Base-by-base conservation (phyloP, 2,113 vertebrate genomes). In the Silurus asotus region DNA sequence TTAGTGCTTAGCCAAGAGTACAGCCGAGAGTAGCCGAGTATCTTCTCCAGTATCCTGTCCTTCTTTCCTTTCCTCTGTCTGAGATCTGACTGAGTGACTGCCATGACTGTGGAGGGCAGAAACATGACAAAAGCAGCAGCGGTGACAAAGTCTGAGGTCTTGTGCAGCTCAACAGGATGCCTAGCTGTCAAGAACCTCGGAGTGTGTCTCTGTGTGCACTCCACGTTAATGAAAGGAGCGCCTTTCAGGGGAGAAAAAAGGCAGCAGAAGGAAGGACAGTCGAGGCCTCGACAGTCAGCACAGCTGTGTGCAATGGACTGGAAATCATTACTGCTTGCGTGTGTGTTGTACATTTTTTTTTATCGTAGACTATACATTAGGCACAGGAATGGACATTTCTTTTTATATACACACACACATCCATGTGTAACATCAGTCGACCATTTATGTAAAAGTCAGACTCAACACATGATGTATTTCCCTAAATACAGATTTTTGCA, bases 141-240 rank as follows among this genome's bases (percentile, higher is more conserved):
- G n/a, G 49, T 70, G 75, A 84, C 58, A 80, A 87, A 86, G 82
- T 64, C n/a, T 84, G 70, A 72, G 55, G 78, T 81, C 86, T 87
- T 61, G 59, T 80, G 59, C 65, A 84, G 78, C 85, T 81, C 82
- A 77, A 77, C 64, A 72, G 62, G 83, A 85, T 28, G 79, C 88
- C 88, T 81, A 69, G 37, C 82, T 87, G 82, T 87, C 88, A 87
- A 78, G 84, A 82, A 83, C 62, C 81, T 23, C 61, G 48, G 78
- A 87, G 79, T 83, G 88, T 88, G n/a, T 88, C 88, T 89, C 90
- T 76, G 76, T 87, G 81, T 85, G 82, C 62, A 58, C 74, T 75
- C 56, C 82, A 84, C 80, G 67, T 81, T 86, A 88, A 86, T 82
- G 67, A 85, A 87, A 87, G 75, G 59, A 28, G 67, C 77, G 25